Conservation (phyloP, 1,140 invertebrate genomes). For the Ceratosolen fusciceps region DNA sequence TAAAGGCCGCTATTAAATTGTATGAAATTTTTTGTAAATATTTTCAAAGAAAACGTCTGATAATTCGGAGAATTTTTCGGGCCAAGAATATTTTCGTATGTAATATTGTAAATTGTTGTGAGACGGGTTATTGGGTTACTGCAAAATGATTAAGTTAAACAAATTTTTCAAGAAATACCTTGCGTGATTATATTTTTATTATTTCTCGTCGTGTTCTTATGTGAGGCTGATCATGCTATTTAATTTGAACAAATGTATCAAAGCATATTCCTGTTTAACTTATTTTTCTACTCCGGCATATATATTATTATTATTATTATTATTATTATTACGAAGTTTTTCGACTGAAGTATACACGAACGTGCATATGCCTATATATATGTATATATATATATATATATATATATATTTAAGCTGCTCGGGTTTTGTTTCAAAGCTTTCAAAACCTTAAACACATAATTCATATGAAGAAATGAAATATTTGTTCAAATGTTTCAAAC, state of each 20-base stretch:
- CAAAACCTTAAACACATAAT: not conserved
- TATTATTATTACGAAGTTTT: too few relatives aligned
- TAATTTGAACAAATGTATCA: not conserved
- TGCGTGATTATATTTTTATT: not conserved
- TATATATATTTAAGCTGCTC: not conserved
- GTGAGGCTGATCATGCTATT: not conserved
- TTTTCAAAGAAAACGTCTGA: not conserved
- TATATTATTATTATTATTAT: too few relatives aligned
- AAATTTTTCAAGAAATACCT: not conserved
- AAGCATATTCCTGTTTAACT: not conserved
- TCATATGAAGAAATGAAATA: not conserved
- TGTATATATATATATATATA: too few relatives aligned
- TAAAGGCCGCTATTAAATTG: not conserved
- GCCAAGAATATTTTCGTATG: not conserved
- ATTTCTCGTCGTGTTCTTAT: not conserved
- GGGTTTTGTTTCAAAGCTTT: not conserved
- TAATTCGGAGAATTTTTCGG: not conserved
- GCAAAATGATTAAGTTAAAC: too few relatives aligned
- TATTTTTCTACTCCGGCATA: not conserved
- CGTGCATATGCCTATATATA: too few relatives aligned
- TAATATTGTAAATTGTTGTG: not conserved
- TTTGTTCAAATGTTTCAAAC: slow-evolving; percentile 7
- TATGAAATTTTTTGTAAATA: not conserved
- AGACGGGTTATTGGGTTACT: too few relatives aligned
- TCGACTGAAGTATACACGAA: too few relatives aligned